phyloP scores from a whole-genome alignment of 23 tunicate genomes.

The Styela plicata region DNA sequence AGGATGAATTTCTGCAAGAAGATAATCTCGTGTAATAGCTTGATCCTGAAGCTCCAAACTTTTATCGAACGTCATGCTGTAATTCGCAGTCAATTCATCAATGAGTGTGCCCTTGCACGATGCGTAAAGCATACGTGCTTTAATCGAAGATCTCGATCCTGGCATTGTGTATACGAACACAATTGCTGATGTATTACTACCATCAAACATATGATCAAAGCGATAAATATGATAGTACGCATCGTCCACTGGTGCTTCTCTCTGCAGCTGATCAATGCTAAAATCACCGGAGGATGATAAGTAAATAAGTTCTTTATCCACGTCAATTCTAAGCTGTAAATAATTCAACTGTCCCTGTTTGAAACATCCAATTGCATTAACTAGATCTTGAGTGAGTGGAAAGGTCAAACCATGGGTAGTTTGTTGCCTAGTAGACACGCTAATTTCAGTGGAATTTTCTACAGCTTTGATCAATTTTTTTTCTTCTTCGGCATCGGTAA shows the following conservation, averaged over 20 bases:
- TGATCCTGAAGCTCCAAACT: slow-evolving; percentile 56
- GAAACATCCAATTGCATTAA: slow-evolving; percentile 34
- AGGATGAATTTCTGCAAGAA: slow-evolving; percentile 75
- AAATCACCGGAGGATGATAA: slow-evolving; percentile 28
- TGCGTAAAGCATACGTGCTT: slow-evolving; percentile 82
- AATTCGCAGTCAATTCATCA: slow-evolving; percentile 22
- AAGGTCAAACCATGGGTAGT: slow-evolving; percentile 59
- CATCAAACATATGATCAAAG: slow-evolving; percentile 55
- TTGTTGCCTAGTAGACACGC: slow-evolving; percentile 57
- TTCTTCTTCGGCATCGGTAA: slow-evolving; percentile 80
- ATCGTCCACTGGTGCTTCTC: slow-evolving; percentile 30
- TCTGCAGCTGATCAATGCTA: slow-evolving; percentile 39
- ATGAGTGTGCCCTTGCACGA: slow-evolving; percentile 82
- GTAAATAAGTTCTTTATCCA: slow-evolving; percentile 54
- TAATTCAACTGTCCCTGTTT: slow-evolving; percentile 45
- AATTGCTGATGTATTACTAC: slow-evolving; percentile 27
- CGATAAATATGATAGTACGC: slow-evolving; percentile 76
- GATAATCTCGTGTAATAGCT: slow-evolving; percentile 45
- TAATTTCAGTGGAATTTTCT: slow-evolving; percentile 49
- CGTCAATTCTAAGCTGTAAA: slow-evolving; percentile 66
- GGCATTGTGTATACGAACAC: slow-evolving; percentile 96
- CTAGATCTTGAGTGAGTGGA: slow-evolving; percentile 54
- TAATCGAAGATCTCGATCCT: slow-evolving; percentile 65
- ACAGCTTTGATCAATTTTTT: slow-evolving; percentile 38
- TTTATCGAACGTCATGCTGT: slow-evolving; percentile 43